Conservation (phyloP, 1,140 invertebrate genomes). For the Lepidurus couesii region DNA sequence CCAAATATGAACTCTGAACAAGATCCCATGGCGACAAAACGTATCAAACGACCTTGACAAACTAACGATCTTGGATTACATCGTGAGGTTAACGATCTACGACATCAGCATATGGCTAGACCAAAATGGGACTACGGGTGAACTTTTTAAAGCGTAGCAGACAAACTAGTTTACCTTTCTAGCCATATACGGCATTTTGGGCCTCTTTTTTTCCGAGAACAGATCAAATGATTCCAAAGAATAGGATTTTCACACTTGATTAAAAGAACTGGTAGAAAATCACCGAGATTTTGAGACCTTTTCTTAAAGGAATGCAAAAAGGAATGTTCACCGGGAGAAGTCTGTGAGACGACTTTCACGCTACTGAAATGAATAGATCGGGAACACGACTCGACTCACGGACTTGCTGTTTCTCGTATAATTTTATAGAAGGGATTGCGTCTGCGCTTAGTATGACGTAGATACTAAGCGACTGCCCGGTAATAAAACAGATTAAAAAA, state of each 20-base stretch:
- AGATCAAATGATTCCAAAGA: background rate
- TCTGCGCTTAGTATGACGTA: background rate
- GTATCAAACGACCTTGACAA: background rate
- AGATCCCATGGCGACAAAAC: background rate
- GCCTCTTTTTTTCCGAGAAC: background rate
- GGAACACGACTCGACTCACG: background rate
- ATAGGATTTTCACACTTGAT: background rate
- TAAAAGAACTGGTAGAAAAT: no score
- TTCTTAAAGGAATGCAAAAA: background rate
- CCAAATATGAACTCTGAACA: background rate
- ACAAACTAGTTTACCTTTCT: background rate
- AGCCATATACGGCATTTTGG: constrained; percentile 6
- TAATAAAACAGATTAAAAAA: no score
- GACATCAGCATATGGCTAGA: background rate
- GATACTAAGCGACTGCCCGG: no score
- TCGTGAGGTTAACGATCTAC: background rate
- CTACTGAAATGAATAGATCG: background rate
- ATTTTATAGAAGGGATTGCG: background rate
- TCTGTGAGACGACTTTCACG: background rate
- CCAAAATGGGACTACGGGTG: background rate
- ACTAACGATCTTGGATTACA: background rate
- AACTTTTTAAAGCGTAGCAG: background rate
- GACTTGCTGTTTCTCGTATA: background rate
- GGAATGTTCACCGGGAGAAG: background rate
- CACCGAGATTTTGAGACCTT: background rate